Conservation (phyloP, 2,888 invertebrate genomes). For the Andricus curvator region DNA sequence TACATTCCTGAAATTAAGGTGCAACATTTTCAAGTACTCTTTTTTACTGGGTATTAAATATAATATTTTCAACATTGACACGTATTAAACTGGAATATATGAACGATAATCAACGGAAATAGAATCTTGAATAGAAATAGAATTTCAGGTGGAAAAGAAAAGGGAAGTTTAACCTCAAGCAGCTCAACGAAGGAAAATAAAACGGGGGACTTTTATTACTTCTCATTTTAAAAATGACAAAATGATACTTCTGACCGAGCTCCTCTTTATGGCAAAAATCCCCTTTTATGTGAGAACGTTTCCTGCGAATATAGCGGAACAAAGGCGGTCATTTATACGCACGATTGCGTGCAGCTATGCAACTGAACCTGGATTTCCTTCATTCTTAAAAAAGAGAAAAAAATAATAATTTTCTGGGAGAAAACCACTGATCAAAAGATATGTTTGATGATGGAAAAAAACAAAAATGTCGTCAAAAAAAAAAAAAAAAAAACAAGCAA, state of each 20-base stretch:
- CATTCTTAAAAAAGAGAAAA: conserved; percentile 5
- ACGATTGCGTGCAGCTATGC: conserved; percentile 34
- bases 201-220: conserved; percentile 41
- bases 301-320: conserved; percentile 30
- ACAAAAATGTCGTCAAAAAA: not conserved
- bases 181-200: conserved; percentile 24
- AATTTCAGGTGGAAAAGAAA: conserved; percentile 28
- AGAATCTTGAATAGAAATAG: conserved; percentile 13
- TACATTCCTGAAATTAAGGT: too few relatives aligned
- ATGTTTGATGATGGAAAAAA: not conserved
- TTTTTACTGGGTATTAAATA: too few relatives aligned
- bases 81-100: too few relatives aligned
- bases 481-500: not conserved
- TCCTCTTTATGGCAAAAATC: conserved; percentile 29
- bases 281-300: conserved; percentile 34
- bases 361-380: conserved; percentile 29
- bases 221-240: conserved; percentile 32
- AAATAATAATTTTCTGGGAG: not conserved
- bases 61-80: too few relatives aligned
- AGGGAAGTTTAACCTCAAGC: conserved; percentile 8
- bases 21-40: too few relatives aligned
- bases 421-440: not conserved
- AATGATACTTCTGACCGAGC: conserved; percentile 34
- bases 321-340: conserved; percentile 38
- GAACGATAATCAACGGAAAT: not conserved